phyloP scores from a whole-genome alignment of 2,113 vertebrate species.

The Chaetodon trifascialis region DNA sequence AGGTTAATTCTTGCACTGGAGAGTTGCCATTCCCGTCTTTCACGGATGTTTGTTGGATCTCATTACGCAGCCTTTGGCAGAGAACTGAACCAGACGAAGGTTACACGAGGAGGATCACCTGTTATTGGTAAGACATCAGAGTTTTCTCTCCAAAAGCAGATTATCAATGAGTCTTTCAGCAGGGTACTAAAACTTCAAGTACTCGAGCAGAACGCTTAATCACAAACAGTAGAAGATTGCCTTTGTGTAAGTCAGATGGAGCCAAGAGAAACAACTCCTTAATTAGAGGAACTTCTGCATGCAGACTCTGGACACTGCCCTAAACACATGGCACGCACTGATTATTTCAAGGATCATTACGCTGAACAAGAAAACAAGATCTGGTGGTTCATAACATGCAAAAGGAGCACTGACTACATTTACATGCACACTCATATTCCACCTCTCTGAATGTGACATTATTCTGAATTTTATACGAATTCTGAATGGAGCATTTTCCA shows the following conservation, averaged over 20 bases:
- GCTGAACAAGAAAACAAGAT: background rate
- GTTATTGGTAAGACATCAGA: conserved; percentile 15
- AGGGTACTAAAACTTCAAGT: background rate
- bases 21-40: conserved; percentile 19
- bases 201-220: background rate
- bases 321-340: conserved; percentile 1
- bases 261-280: conserved; percentile 20
- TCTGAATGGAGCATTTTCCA: too few species aligned
- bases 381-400: background rate
- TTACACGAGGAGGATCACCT: conserved; percentile 6
- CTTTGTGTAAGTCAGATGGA: background rate
- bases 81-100: conserved; percentile 7
- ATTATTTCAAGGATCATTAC: conserved; percentile 26
- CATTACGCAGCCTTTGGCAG: conserved; percentile 32
- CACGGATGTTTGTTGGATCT: conserved; percentile 4
- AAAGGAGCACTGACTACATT: background rate
- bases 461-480: too few species aligned
- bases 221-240: background rate
- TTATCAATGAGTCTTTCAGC: background rate
- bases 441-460: too few species aligned
- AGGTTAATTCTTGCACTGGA: conserved; percentile 49
- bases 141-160: background rate
- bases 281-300: conserved; percentile 1
- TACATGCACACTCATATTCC: too few species aligned
- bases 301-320: background rate